Evolutionary conservation across 1,140 invertebrate genomes (phyloP), one percentile per base, ranked within the genome.

Genomic region (Papilio machaon): DNA sequence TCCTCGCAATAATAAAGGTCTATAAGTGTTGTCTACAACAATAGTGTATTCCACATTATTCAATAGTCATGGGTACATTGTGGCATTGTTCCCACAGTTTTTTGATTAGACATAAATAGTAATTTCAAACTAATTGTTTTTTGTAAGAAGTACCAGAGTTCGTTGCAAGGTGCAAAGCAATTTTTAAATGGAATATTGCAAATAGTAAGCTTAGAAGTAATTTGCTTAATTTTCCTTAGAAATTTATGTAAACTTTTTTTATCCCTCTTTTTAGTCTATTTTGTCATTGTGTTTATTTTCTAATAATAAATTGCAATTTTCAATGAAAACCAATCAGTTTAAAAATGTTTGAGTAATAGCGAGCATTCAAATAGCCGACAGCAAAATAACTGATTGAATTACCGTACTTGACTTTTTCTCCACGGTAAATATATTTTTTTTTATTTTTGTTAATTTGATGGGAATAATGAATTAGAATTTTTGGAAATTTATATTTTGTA

Each of bases 291-390:
- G 46, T 76, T 76, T 52, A 76, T 76, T 76, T 76, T 52, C 17
- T 23, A 76, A 47, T 76, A 52, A 76, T 76, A 76, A 11, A 76
- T 35, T 35, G 19, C 47, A 76, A 76, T 76, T 52, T 52, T 19
- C 46, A 49, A 76, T 76, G 19, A 76, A 74, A 76, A 76, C 74
- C 74, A 76, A 76, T 76, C 74, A 76, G 47, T 76, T 76, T 76
- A 76, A 76, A 76, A 76, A 76, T 76, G 74, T 76, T 76, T 76
- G 74, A 76, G 47, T 76, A 52, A 76, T 54, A 76, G 19, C 43
- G 46, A 30, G 4, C 11, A 76, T 49, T 47, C 47, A 76, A 76
- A 76, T 23, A 54, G 74, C 74, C 46, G 19, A n/a, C 47, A 23
- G 74, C 47, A 13, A 52, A 76, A 73, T 73, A 73, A 8, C 43